These are phyloP conservation scores for Pyrocephalus nanus DNA, from an alignment of 2,797 vertebrate genomes.

Conservation along the genomic window DNA sequence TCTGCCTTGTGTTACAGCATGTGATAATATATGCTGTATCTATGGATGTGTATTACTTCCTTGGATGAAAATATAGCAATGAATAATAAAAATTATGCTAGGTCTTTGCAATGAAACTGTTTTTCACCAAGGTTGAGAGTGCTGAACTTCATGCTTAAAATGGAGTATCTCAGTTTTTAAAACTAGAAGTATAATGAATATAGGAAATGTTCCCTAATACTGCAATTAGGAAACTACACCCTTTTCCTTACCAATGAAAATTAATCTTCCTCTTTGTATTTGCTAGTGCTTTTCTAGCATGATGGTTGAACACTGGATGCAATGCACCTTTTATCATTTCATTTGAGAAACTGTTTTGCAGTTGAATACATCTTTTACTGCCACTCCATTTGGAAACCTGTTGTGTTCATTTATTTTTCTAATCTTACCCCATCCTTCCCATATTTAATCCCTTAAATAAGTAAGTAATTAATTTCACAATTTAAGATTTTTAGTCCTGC, in stretches of 20 bases:
- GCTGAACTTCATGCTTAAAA: background rate
- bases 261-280: background rate
- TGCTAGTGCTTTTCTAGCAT: background rate
- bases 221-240: background rate
- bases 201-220: background rate
- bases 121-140: background rate
- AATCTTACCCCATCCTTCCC: background rate
- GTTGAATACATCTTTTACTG: background rate
- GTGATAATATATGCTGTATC: background rate
- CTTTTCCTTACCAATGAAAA: background rate
- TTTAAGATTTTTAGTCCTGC: background rate
- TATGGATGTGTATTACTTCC: background rate
- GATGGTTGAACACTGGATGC: background rate
- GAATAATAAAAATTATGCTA: background rate
- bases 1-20: background rate
- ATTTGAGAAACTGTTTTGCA: background rate
- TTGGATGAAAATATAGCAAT: background rate
- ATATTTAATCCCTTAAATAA: constrained; percentile 25
- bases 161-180: background rate
- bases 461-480: background rate
- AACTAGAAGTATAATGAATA: background rate
- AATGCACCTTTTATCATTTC: background rate
- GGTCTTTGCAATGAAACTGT: background rate
- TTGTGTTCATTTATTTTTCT: background rate
- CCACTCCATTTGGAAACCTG: background rate